A percentile compares a stretch with the other conserved stretches of the same genome.
Evolutionary conservation across 2,113 vertebrate genomes (phyloP).

Genomic region (Chionis minor): DNA sequence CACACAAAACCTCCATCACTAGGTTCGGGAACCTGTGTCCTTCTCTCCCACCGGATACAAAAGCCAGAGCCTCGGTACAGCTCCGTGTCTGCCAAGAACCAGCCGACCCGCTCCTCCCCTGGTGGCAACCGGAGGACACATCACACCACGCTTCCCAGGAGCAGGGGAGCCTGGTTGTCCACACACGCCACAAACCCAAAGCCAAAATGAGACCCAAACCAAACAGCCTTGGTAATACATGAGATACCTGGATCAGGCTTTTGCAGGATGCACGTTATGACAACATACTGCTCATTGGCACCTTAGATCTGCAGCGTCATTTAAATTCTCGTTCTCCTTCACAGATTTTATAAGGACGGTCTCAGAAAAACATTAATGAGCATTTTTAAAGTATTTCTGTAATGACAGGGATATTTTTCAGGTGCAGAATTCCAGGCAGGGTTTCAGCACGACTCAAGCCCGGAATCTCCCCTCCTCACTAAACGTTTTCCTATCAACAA

Average conservation of each 20-base stretch:
- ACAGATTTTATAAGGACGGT: background rate
- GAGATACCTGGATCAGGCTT: background rate
- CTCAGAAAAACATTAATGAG: background rate
- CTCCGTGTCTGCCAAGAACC: accelerated
- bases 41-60: background rate
- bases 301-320: background rate
- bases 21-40: background rate
- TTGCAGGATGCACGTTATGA: background rate
- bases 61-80: background rate
- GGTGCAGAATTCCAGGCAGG: background rate
- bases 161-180: background rate
- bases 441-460: background rate
- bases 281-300: background rate
- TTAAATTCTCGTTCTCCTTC: background rate
- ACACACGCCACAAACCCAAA: background rate
- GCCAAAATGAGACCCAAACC: background rate
- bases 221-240: background rate
- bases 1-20: background rate
- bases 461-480: background rate
- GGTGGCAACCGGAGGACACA: accelerated
- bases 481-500: background rate
- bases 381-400: background rate
- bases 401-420: background rate
- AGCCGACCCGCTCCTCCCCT: accelerated
- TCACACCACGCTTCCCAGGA: background rate